phyloP scores from a whole-genome alignment of 2,888 invertebrate genomes.

The Ornithoptera priamus region DNA sequence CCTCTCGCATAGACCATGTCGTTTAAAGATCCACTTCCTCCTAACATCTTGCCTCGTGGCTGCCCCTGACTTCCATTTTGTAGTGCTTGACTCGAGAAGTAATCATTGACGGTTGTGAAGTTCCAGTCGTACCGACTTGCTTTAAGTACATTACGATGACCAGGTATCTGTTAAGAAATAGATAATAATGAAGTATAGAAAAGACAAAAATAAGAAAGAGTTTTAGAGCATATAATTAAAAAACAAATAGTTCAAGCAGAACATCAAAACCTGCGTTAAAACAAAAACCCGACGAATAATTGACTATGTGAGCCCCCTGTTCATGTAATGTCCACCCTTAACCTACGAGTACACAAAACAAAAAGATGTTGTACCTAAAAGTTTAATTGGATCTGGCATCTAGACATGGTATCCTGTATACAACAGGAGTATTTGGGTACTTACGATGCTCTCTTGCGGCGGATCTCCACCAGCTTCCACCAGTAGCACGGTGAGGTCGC shows the following conservation, averaged over 20 bases:
- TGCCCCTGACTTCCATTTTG: slow-evolving; percentile 51
- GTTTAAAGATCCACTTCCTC: slow-evolving; percentile 64
- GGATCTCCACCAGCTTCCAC: slow-evolving; percentile 67
- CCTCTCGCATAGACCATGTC: slow-evolving; percentile 69
- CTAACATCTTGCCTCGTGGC: slow-evolving; percentile 64
- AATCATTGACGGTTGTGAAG: slow-evolving; percentile 56
- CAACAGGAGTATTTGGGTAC: slow-evolving; percentile 31
- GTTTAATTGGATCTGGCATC: too few species aligned
- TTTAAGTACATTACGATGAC: slow-evolving; percentile 47
- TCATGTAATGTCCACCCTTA: too few species aligned
- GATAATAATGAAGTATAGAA: too few species aligned
- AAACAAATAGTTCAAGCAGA: too few species aligned
- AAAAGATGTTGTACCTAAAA: too few species aligned
- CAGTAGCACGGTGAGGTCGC: slow-evolving; percentile 49
- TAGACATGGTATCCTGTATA: neutral
- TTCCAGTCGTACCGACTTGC: slow-evolving; percentile 62
- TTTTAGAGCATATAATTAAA: too few species aligned
- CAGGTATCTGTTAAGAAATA: slow-evolving; percentile 52
- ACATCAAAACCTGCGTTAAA: too few species aligned
- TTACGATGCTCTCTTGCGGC: slow-evolving; percentile 60
- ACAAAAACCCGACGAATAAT: too few species aligned
- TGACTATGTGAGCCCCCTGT: too few species aligned
- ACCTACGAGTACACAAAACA: too few species aligned
- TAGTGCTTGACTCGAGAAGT: slow-evolving; percentile 53
- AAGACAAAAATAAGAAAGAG: too few species aligned